Conservation (phyloP, 2,888 invertebrate genomes). For the Drepana falcataria region DNA sequence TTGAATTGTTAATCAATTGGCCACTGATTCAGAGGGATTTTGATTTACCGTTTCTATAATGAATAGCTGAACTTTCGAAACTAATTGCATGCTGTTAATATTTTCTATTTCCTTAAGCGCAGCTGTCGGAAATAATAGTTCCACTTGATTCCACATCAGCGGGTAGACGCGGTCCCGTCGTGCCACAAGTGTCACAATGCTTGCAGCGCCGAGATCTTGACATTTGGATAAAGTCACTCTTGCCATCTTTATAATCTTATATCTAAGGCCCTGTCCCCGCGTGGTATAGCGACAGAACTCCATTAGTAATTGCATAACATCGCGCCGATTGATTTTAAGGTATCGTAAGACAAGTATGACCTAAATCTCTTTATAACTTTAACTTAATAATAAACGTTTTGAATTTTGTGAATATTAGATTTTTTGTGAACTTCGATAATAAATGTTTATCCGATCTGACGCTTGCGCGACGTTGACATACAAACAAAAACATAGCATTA, state of each 20-base stretch:
- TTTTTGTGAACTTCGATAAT: too few species aligned
- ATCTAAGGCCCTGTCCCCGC: conserved; percentile 8
- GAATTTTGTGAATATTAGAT: too few species aligned
- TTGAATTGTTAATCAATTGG: too few species aligned
- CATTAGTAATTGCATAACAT: not conserved
- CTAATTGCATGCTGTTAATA: not conserved
- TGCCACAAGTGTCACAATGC: not conserved
- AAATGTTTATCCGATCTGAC: too few species aligned
- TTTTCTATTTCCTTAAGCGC: not conserved
- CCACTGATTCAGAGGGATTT: too few species aligned
- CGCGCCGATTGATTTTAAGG: not conserved
- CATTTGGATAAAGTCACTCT: conserved; percentile 29
- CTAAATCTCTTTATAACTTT: not conserved
- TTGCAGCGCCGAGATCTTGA: conserved; percentile 33
- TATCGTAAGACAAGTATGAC: not conserved
- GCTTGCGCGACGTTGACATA: too few species aligned
- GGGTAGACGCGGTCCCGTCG: conserved; percentile 3
- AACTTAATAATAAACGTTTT: too few species aligned
- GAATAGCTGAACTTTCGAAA: conserved; percentile 1
- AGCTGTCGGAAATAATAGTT: conserved; percentile 6
- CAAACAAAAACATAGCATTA: too few species aligned
- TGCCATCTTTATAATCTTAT: conserved; percentile 17
- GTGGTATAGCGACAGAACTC: not conserved
- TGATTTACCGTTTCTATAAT: too few species aligned
- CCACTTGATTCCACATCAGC: conserved; percentile 4